phyloP scores from a whole-genome alignment of 2,113 vertebrate genomes.

The Sminthopsis crassicaudata region DNA sequence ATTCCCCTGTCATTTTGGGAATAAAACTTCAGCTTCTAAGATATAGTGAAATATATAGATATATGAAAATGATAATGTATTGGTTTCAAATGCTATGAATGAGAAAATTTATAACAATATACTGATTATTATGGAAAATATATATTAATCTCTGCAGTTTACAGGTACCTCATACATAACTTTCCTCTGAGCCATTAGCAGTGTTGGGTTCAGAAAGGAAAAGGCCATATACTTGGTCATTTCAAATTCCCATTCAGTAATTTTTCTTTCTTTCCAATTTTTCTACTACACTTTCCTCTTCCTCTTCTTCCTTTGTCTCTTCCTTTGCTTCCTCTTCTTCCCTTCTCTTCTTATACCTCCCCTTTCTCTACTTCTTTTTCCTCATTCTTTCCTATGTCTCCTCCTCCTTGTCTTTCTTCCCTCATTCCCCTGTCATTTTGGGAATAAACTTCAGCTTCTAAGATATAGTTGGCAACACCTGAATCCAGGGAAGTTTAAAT shows the following conservation, averaged over 20 bases:
- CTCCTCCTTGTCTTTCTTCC: not conserved
- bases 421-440: not conserved
- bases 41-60: no score
- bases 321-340: no score
- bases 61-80: slow-evolving; percentile 27
- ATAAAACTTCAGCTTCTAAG: not conserved
- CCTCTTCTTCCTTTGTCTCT: not conserved
- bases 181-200: not conserved
- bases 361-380: not conserved
- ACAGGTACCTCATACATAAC: not conserved
- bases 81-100: slow-evolving; percentile 19
- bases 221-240: not conserved
- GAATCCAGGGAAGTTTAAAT: not conserved
- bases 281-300: not conserved
- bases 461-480: not conserved
- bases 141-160: not conserved
- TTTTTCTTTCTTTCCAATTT: not conserved
- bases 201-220: not conserved
- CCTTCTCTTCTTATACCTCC: no score
- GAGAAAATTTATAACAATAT: not conserved
- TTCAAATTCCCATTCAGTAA: not conserved
- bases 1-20: not conserved
- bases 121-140: not conserved
- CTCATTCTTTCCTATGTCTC: not conserved
- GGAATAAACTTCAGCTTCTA: not conserved